Evolutionary conservation across 2,888 invertebrate genomes (phyloP).

Genomic region (Drosophila maculinotata): DNA sequence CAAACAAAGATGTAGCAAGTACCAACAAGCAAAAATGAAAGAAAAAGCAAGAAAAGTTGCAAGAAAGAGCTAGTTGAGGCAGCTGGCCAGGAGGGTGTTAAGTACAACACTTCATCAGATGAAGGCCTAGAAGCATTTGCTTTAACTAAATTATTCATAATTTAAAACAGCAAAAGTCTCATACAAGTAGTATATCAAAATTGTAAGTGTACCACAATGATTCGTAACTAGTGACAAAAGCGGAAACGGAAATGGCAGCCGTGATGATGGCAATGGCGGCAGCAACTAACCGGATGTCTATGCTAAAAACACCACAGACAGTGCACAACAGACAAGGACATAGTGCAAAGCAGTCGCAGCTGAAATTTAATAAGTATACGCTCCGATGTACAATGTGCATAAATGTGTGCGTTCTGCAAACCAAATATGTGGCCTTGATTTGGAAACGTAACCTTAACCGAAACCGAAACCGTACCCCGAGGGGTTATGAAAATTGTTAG

Average conservation of each 20-base stretch:
- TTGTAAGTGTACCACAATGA: too few species aligned
- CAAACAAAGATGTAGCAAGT: background rate
- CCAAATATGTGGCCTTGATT: constrained; percentile 18
- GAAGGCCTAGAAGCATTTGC: too few species aligned
- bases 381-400: background rate
- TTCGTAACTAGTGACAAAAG: background rate
- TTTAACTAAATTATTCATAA: too few species aligned
- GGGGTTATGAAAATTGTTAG: constrained; percentile 20
- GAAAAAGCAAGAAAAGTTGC: too few species aligned
- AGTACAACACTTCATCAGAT: too few species aligned
- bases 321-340: background rate
- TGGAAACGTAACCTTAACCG: constrained; percentile 4
- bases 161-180: too few species aligned
- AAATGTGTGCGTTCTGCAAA: constrained; percentile 12
- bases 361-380: constrained; percentile 21
- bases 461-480: constrained; percentile 18
- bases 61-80: background rate
- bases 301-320: background rate
- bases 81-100: background rate
- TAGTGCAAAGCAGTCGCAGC: background rate
- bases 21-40: background rate
- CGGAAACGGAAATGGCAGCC: too few species aligned
- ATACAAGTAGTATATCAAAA: background rate
- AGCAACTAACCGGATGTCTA: background rate
- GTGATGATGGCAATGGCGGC: constrained; percentile 5